phyloP scores from a whole-genome alignment of 2,888 invertebrate genomes.

The Synergus gifuensis region DNA sequence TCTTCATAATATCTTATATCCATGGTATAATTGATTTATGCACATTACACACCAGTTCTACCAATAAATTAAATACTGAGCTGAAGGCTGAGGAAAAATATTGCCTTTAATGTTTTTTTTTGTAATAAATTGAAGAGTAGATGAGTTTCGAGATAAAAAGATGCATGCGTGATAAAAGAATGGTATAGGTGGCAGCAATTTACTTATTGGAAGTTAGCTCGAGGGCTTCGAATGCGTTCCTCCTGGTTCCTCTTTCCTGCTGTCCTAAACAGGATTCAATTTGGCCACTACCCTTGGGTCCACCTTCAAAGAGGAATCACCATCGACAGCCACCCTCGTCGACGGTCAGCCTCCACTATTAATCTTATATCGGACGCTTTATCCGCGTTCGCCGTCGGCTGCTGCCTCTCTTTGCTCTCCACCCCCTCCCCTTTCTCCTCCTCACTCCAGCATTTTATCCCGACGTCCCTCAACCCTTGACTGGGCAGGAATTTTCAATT shows the following conservation, averaged over 20 bases:
- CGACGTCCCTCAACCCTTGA: conserved; percentile 64
- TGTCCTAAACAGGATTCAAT: conserved; percentile 78
- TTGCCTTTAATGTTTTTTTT: too few species aligned
- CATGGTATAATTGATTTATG: neutral
- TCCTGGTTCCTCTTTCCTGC: conserved; percentile 64
- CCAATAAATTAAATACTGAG: neutral
- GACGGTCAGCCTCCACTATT: conserved; percentile 73
- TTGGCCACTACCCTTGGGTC: conserved; percentile 74
- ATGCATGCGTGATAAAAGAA: conserved; percentile 33
- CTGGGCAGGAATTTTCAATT: conserved; percentile 73
- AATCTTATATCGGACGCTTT: conserved; percentile 78
- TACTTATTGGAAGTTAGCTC: conserved; percentile 72
- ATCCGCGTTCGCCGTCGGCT: conserved; percentile 66
- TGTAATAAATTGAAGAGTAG: neutral
- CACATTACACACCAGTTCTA: neutral
- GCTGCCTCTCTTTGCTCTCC: conserved; percentile 46
- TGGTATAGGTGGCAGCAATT: conserved; percentile 65
- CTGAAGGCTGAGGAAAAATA: neutral
- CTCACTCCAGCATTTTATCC: conserved; percentile 48
- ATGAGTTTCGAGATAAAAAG: neutral
- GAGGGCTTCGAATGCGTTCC: conserved; percentile 58
- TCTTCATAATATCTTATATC: neutral
- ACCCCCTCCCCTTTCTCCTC: conserved; percentile 39
- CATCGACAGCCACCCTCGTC: conserved; percentile 69
- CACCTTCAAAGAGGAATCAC: conserved; percentile 77